Conservation (phyloP, 2,888 invertebrate species). For the Portevinia maculata region DNA sequence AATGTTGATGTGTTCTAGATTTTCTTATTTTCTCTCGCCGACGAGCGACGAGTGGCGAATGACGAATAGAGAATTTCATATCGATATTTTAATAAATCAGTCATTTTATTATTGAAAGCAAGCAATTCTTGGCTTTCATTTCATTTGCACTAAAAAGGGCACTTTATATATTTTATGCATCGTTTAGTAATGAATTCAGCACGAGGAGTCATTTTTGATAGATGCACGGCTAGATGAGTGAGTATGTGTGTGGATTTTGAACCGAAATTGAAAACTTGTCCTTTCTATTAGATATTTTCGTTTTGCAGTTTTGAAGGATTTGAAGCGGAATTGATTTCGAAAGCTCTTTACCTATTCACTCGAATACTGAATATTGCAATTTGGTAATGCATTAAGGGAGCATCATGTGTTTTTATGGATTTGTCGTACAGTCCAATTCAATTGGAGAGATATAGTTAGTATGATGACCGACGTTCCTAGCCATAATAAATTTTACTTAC, state of each 20-base stretch:
- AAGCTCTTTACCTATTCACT: background rate
- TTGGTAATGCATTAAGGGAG: conserved; percentile 34
- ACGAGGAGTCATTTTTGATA: background rate
- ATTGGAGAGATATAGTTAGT: background rate
- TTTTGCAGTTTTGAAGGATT: conserved; percentile 25
- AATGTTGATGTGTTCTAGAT: conserved; percentile 54
- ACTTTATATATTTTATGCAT: conserved; percentile 51
- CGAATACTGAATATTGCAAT: background rate
- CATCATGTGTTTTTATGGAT: conserved; percentile 26
- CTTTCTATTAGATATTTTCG: conserved; percentile 23
- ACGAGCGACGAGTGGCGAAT: conserved; percentile 45
- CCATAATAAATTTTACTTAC: too few relatives aligned
- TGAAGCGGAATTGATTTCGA: conserved; percentile 45
- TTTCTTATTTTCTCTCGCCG: conserved; percentile 4
- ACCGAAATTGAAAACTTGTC: conserved; percentile 30
- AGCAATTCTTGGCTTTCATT: conserved; percentile 15
- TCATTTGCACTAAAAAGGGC: conserved; percentile 9
- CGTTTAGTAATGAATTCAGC: conserved; percentile 46
- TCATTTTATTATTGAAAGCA: conserved; percentile 13
- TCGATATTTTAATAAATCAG: conserved; percentile 60
- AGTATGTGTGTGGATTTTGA: background rate
- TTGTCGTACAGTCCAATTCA: conserved; percentile 19
- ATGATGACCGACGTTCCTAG: too few relatives aligned
- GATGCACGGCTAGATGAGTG: background rate
- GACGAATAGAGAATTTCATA: conserved; percentile 46